These are phyloP conservation scores for Zaprionus bogoriensis DNA, from an alignment of 2,888 invertebrate genomes.

Conservation along the genomic window DNA sequence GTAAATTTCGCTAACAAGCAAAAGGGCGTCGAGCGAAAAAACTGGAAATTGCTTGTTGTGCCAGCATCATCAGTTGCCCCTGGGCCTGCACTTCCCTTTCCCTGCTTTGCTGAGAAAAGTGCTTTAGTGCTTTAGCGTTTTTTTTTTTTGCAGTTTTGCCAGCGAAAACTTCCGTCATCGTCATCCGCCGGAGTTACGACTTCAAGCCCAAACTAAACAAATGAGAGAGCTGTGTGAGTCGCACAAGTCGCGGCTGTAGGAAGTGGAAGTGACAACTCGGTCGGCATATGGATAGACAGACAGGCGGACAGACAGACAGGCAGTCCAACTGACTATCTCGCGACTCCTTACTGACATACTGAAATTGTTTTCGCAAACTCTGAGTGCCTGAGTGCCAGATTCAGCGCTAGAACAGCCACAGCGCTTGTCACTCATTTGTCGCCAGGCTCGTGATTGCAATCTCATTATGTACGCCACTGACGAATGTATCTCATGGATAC, in stretches of 20 bases:
- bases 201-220: constrained; percentile 28
- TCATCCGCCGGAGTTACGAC: constrained; percentile 42
- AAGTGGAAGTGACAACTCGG: constrained; percentile 59
- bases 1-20: constrained; percentile 48
- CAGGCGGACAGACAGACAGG: neutral
- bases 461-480: constrained; percentile 52
- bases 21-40: constrained; percentile 19
- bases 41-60: neutral
- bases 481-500: constrained; percentile 35
- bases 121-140: no score
- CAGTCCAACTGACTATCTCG: constrained; percentile 42
- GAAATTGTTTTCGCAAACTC: constrained; percentile 44
- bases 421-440: constrained; percentile 70
- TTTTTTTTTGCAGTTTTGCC: constrained; percentile 15
- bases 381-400: constrained; percentile 21
- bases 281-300: neutral
- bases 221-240: constrained; percentile 10
- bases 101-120: no score
- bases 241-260: constrained; percentile 23
- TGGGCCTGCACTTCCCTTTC: neutral
- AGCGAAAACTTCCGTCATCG: constrained; percentile 60
- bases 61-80: neutral
- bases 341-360: constrained; percentile 68
- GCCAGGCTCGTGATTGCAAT: constrained; percentile 61
- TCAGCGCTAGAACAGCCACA: no score